Percentiles rank a stretch among this genome's conserved stretches.
phyloP scores from a whole-genome alignment of 2,113 vertebrate species.

The Procapra przewalskii region DNA sequence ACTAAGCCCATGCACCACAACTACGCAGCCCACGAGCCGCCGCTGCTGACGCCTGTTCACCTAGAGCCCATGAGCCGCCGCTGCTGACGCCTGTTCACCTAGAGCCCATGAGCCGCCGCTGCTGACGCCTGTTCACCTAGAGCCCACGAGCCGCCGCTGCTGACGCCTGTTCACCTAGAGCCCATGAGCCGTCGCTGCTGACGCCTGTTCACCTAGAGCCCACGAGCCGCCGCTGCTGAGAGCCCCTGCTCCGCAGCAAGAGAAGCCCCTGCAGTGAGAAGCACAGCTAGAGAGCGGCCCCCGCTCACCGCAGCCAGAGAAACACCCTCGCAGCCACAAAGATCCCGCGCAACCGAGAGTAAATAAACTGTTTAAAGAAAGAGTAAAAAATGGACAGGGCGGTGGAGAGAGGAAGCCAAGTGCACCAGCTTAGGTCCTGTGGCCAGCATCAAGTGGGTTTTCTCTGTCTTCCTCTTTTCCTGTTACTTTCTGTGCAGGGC shows the following conservation, averaged over 20 bases:
- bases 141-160: no score
- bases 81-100: no score
- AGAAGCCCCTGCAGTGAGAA: neutral
- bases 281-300: neutral
- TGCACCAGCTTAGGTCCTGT: neutral
- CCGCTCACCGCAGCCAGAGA: neutral
- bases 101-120: no score
- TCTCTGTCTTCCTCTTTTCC: neutral
- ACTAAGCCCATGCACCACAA: neutral
- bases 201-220: no score
- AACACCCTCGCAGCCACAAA: neutral
- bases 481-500: neutral
- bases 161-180: no score
- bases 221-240: no score
- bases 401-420: accelerated
- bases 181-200: no score
- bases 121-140: no score
- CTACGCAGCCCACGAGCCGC: neutral
- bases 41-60: no score
- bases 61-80: no score
- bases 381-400: accelerated
- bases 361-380: neutral
- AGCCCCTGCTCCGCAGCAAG: neutral
- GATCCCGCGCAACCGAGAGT: neutral
- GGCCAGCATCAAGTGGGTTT: neutral